Percentiles rank a stretch among this genome's conserved stretches.
Conservation (phyloP, 2,888 invertebrate genomes). For the Sphinx pinastri region DNA sequence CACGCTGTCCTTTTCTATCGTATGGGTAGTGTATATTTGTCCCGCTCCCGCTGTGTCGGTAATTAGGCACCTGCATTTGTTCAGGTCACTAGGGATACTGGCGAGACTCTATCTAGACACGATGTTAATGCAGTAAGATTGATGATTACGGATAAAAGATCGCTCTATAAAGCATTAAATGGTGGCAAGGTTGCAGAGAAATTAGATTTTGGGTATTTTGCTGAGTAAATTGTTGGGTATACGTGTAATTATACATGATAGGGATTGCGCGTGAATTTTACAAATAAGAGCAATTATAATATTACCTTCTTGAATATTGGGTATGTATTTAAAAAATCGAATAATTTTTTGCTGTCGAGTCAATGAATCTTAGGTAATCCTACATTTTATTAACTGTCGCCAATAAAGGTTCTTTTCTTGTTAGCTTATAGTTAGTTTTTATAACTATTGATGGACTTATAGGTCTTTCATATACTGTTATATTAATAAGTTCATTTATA, state of each 20-base stretch:
- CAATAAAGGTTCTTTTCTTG: no score
- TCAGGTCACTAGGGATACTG: slow-evolving; percentile 70
- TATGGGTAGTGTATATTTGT: slow-evolving; percentile 39
- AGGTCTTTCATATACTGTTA: no score
- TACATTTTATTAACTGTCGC: no score
- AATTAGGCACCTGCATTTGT: slow-evolving; percentile 81
- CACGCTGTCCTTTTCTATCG: slow-evolving; percentile 53
- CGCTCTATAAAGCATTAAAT: slow-evolving; percentile 42
- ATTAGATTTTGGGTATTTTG: slow-evolving; percentile 23
- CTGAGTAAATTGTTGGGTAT: neutral
- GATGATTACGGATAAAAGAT: slow-evolving; percentile 57
- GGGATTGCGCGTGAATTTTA: neutral
- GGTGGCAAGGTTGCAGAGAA: slow-evolving; percentile 36
- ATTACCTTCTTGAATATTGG: no score
- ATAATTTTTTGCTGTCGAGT: no score
- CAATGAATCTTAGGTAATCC: no score
- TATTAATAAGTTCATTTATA: no score
- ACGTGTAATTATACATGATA: neutral
- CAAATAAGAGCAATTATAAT: no score
- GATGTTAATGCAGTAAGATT: slow-evolving; percentile 74
- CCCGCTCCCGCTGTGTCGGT: slow-evolving; percentile 55
- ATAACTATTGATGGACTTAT: no score
- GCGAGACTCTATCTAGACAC: slow-evolving; percentile 72
- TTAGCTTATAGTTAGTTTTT: no score
- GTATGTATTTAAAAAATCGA: no score